Conservation (phyloP, 2,113 vertebrate genomes). For the Oceanites oceanicus region DNA sequence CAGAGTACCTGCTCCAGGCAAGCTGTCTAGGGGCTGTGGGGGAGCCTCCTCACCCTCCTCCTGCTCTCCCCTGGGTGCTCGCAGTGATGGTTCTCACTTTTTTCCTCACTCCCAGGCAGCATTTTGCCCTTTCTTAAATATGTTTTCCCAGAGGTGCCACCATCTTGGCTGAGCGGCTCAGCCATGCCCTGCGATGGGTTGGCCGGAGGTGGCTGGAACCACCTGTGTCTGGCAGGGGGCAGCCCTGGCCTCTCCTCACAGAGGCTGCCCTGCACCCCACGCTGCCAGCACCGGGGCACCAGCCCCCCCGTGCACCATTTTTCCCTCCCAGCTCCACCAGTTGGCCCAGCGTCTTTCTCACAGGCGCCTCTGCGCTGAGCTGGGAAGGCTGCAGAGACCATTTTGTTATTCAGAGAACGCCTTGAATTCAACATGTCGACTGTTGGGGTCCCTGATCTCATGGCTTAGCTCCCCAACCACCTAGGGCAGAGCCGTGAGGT, state of each 20-base stretch:
- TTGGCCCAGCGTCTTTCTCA: neutral
- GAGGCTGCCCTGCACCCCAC: neutral
- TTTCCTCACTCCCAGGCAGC: neutral
- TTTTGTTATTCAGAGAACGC: neutral
- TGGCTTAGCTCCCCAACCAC: rapidly evolving
- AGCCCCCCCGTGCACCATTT: neutral
- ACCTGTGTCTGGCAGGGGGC: neutral
- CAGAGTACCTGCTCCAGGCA: neutral
- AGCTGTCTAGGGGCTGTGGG: neutral
- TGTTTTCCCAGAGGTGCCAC: neutral
- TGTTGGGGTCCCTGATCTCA: neutral
- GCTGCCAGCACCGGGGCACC: neutral
- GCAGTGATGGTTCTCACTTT: neutral
- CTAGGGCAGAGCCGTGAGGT: neutral
- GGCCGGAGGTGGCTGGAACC: rapidly evolving
- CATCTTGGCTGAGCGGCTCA: neutral
- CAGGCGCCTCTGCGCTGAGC: rapidly evolving
- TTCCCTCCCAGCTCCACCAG: neutral
- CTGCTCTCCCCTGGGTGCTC: rapidly evolving
- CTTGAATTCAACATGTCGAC: neutral
- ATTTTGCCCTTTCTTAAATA: neutral
- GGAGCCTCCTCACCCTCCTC: neutral
- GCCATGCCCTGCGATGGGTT: neutral
- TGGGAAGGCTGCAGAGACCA: neutral
- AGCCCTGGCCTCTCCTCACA: neutral